A percentile compares a stretch with the other conserved stretches of the same genome.
Conservation (phyloP, 2,797 vertebrate genomes). For the Acipenser oxyrinchus region DNA sequence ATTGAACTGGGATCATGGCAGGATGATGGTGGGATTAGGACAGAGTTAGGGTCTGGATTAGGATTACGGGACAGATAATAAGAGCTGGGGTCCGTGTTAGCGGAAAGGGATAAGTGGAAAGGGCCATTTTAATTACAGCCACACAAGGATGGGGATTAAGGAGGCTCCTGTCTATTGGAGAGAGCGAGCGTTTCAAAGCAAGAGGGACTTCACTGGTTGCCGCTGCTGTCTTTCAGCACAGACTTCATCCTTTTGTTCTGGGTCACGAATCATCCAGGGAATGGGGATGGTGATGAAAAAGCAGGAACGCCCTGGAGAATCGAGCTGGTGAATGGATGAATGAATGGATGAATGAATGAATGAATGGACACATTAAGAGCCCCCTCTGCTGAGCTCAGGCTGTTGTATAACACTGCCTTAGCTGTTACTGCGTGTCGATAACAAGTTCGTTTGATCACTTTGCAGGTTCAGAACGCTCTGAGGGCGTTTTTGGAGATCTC, state of each 20-base stretch:
- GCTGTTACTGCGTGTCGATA: too few species aligned
- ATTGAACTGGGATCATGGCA: slow-evolving; percentile 16
- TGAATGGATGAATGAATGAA: too few species aligned
- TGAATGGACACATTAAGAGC: too few species aligned
- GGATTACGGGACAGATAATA: slow-evolving; percentile 54
- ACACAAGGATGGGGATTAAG: slow-evolving; percentile 13
- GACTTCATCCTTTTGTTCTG: neutral
- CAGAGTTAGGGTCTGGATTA: slow-evolving; percentile 21
- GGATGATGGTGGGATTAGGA: slow-evolving; percentile 21
- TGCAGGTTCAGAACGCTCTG: neutral
- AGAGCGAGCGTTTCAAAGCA: too few species aligned
- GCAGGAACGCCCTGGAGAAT: too few species aligned
- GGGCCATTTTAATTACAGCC: slow-evolving; percentile 43
- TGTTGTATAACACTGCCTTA: too few species aligned
- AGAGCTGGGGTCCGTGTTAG: slow-evolving; percentile 43
- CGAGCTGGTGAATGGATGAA: too few species aligned
- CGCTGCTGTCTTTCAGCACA: neutral
- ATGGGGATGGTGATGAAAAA: too few species aligned
- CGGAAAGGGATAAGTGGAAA: slow-evolving; percentile 26
- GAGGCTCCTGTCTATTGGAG: neutral
- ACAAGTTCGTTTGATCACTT: neutral
- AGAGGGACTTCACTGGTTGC: neutral
- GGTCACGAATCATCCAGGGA: neutral
- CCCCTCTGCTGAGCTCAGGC: too few species aligned
- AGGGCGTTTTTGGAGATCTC: neutral